Evolutionary conservation across 2,888 invertebrate species (phyloP).

Genomic region (Saturnia japonica): DNA sequence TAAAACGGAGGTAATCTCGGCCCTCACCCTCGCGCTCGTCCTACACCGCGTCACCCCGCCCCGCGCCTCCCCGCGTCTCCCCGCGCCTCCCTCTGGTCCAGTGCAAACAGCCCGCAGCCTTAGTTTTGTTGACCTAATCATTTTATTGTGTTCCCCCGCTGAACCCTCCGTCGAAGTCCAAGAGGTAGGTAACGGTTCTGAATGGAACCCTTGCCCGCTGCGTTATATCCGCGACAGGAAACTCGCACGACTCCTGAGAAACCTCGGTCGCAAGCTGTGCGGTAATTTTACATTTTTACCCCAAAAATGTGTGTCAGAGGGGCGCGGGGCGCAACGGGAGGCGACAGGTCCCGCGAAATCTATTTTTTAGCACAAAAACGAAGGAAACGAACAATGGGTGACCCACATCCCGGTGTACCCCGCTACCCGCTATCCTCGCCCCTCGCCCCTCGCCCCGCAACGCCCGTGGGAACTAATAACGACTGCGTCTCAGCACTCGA

Average conservation of each 20-base stretch:
- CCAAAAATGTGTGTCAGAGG: conserved; percentile 75
- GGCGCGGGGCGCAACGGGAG: conserved; percentile 50
- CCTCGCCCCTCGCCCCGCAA: neutral
- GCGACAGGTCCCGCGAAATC: conserved; percentile 70
- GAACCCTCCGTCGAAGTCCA: conserved; percentile 26
- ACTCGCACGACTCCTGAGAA: conserved; percentile 69
- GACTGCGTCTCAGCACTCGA: conserved; percentile 63
- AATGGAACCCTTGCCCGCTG: conserved; percentile 57
- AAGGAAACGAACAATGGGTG: conserved; percentile 74
- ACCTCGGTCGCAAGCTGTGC: conserved; percentile 74
- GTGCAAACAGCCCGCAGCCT: conserved; percentile 60
- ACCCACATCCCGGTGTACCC: conserved; percentile 71
- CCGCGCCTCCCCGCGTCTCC: conserved; percentile 29
- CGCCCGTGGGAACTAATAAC: conserved; percentile 80
- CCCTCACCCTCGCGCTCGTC: conserved; percentile 40
- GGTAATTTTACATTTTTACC: conserved; percentile 73
- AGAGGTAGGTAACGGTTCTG: neutral
- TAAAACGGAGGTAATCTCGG: conserved; percentile 79
- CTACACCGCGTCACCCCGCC: conserved; percentile 30
- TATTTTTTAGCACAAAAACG: conserved; percentile 77
- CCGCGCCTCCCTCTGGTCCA: conserved; percentile 28
- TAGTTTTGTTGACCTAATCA: conserved; percentile 77
- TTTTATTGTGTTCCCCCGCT: conserved; percentile 59
- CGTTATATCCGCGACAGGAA: conserved; percentile 61
- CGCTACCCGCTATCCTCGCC: neutral